These are phyloP conservation scores for Astyanax mexicanus DNA, from an alignment of 2,797 vertebrate genomes.

Conservation along the genomic window DNA sequence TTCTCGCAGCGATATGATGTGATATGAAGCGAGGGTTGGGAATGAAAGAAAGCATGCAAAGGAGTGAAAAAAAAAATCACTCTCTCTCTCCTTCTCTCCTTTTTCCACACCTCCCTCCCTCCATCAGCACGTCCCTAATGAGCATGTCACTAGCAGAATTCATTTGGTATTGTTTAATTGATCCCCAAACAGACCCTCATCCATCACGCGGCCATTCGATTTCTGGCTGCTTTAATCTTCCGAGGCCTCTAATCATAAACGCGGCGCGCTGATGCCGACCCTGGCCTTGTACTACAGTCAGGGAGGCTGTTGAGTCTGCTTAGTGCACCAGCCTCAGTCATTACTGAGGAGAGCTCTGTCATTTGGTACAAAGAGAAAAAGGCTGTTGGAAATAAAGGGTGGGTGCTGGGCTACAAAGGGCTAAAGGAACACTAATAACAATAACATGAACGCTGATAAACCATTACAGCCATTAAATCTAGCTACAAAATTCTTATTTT, in stretches of 20 bases:
- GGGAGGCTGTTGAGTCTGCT: neutral
- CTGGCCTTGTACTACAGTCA: slow-evolving; percentile 23
- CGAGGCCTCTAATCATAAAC: slow-evolving; percentile 72
- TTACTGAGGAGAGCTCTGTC: neutral
- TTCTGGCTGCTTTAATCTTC: slow-evolving; percentile 73
- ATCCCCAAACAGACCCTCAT: slow-evolving; percentile 77
- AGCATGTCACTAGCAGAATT: slow-evolving; percentile 79
- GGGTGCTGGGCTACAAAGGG: neutral
- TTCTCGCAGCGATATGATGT: slow-evolving; percentile 17
- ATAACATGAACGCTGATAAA: no score
- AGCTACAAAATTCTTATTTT: neutral
- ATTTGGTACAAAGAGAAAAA: neutral
- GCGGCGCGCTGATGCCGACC: slow-evolving; percentile 54
- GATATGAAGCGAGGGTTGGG: slow-evolving; percentile 19
- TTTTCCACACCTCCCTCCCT: slow-evolving; percentile 56
- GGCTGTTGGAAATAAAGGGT: neutral
- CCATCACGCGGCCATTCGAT: slow-evolving; percentile 76
- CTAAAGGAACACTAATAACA: neutral
- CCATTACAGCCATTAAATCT: neutral
- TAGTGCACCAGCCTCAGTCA: neutral
- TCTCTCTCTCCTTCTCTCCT: slow-evolving; percentile 50
- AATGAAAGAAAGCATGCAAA: slow-evolving; percentile 32
- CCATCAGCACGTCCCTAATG: slow-evolving; percentile 74
- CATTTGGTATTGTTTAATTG: slow-evolving; percentile 81
- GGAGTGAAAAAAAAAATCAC: slow-evolving; percentile 50